phyloP scores from a whole-genome alignment of 2,888 invertebrate genomes.

The Bimastos eiseni region DNA sequence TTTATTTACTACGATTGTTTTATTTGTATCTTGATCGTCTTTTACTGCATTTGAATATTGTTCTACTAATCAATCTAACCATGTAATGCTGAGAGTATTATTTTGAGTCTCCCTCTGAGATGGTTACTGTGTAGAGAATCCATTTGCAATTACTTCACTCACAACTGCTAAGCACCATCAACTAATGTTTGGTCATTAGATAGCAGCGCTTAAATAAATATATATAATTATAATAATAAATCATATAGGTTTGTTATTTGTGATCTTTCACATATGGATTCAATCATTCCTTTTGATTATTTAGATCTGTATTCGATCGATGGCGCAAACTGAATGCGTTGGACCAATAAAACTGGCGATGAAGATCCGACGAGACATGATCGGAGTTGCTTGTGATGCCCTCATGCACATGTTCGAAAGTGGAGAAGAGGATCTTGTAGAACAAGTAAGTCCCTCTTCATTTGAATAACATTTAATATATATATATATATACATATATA shows the following conservation, averaged over 20 bases:
- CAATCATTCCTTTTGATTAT: neutral
- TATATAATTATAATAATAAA: too few relatives aligned
- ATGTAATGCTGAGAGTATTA: too few relatives aligned
- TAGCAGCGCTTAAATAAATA: too few relatives aligned
- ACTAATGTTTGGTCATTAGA: too few relatives aligned
- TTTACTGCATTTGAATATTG: neutral
- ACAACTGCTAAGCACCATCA: too few relatives aligned
- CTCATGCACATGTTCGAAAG: constrained; percentile 81
- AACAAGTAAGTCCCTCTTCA: constrained; percentile 64
- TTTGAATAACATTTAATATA: neutral
- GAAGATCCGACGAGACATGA: constrained; percentile 78
- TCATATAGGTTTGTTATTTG: too few relatives aligned
- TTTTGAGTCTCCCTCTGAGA: too few relatives aligned
- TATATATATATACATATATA: neutral
- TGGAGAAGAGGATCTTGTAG: constrained; percentile 73
- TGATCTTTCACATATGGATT: neutral
- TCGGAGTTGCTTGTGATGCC: constrained; percentile 84
- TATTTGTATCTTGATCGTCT: neutral
- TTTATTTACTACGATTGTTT: neutral
- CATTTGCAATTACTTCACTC: too few relatives aligned
- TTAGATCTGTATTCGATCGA: constrained; percentile 64
- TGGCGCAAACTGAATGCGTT: constrained; percentile 83
- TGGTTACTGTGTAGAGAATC: too few relatives aligned
- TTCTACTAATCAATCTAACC: neutral
- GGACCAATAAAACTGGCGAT: constrained; percentile 86